Evolutionary conservation across 2,888 invertebrate genomes (phyloP).

Genomic region (Parascotia fuliginaria): DNA sequence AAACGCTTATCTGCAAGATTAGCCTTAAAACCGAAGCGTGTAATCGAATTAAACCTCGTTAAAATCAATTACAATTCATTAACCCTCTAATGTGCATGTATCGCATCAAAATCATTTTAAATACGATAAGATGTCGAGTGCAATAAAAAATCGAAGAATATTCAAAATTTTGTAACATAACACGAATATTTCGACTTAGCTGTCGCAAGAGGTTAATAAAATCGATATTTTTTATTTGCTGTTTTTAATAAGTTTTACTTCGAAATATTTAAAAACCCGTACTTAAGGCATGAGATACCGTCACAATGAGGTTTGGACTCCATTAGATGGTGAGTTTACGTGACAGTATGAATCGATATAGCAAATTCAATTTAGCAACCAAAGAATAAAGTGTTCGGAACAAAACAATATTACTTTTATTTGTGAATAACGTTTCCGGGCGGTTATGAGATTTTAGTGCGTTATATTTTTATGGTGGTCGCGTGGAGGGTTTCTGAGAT

Average conservation of each 20-base stretch:
- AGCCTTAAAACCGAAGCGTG: neutral
- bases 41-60: slow-evolving; percentile 18
- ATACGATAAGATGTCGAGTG: slow-evolving; percentile 21
- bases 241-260: slow-evolving; percentile 51
- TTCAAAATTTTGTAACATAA: slow-evolving; percentile 20
- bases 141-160: slow-evolving; percentile 20
- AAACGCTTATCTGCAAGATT: neutral
- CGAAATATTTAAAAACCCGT: slow-evolving; percentile 36
- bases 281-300: slow-evolving; percentile 52
- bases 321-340: slow-evolving; percentile 66
- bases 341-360: slow-evolving; percentile 59
- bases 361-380: slow-evolving; percentile 57
- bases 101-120: slow-evolving; percentile 24
- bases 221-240: slow-evolving; percentile 42
- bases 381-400: slow-evolving; percentile 52
- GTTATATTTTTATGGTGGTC: neutral
- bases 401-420: slow-evolving; percentile 37
- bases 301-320: slow-evolving; percentile 50
- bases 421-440: slow-evolving; percentile 38
- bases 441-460: slow-evolving; percentile 14
- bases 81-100: slow-evolving; percentile 19
- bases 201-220: slow-evolving; percentile 59
- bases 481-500: neutral
- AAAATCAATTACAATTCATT: slow-evolving; percentile 15
- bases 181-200: slow-evolving; percentile 24